Evolutionary conservation across 53 echinoderm and acorn worm genomes (phyloP).

Genomic region (Luidia sarsii): DNA sequence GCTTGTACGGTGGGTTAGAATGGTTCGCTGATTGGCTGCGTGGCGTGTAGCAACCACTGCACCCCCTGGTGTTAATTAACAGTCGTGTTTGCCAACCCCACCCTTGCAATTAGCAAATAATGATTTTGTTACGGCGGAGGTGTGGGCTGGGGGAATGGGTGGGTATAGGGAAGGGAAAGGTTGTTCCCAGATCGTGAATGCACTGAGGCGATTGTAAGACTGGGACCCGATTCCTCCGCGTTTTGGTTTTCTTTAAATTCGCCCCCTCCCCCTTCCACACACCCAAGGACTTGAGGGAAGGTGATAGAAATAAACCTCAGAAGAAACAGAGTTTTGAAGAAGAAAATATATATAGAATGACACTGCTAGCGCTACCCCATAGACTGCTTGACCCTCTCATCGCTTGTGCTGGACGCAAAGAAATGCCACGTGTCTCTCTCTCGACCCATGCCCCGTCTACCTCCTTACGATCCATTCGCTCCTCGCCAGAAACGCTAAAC

Average conservation of each 20-base stretch:
- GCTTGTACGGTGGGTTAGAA: constrained; percentile 77
- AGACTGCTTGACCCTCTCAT: no score
- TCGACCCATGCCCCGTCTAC: no score
- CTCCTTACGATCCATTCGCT: constrained; percentile 34
- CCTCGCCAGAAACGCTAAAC: constrained; percentile 17
- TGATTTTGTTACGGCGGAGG: constrained; percentile 72
- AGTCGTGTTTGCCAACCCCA: constrained; percentile 76
- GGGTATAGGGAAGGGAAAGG: neutral
- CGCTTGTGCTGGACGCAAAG: no score
- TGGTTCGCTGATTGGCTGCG: constrained; percentile 73
- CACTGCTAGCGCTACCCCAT: no score
- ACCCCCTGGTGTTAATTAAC: constrained; percentile 91
- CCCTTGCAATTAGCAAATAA: constrained; percentile 85
- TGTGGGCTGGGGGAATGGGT: neutral
- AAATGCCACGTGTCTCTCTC: no score
- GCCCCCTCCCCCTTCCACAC: neutral
- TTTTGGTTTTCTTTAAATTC: no score
- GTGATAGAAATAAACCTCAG: no score
- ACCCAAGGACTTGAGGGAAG: constrained; percentile 14
- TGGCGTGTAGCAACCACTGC: constrained; percentile 45
- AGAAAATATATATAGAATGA: no score
- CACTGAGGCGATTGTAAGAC: neutral
- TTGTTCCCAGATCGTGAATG: constrained; percentile 8
- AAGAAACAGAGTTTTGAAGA: no score
- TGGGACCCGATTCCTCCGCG: no score